phyloP scores from a whole-genome alignment of 1,140 invertebrate species.

The Parasteatoda tepidariorum region DNA sequence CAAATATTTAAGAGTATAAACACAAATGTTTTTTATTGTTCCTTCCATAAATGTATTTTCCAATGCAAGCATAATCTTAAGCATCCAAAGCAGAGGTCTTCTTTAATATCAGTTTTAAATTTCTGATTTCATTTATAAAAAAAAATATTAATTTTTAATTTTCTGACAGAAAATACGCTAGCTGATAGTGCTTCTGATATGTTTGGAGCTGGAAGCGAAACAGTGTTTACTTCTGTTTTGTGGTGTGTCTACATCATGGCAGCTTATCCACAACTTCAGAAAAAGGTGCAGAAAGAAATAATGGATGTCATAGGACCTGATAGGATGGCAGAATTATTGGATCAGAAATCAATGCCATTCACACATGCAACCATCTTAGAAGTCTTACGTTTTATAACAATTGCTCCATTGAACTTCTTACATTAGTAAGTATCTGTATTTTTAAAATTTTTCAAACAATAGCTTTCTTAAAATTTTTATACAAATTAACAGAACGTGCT shows the following conservation, averaged over 20 bases:
- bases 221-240: constrained; percentile 65
- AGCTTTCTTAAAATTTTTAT: too few species aligned
- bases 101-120: too few species aligned
- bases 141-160: neutral
- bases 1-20: too few species aligned
- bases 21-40: too few species aligned
- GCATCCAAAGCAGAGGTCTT: too few species aligned
- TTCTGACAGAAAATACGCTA: constrained; percentile 48
- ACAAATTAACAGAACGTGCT: too few species aligned
- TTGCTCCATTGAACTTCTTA: constrained; percentile 11
- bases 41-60: too few species aligned
- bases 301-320: constrained; percentile 70
- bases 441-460: too few species aligned
- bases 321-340: constrained; percentile 54
- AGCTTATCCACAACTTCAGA: constrained; percentile 67
- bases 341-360: constrained; percentile 27
- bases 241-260: constrained; percentile 66
- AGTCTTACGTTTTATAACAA: constrained; percentile 28
- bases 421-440: constrained; percentile 48
- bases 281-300: constrained; percentile 72
- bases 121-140: too few species aligned
- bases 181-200: constrained; percentile 59
- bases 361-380: constrained; percentile 31
- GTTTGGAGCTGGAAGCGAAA: constrained; percentile 67
- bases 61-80: too few species aligned